Evolutionary conservation across 2,113 vertebrate genomes (phyloP).

Genomic region (Myotis brandtii): DNA sequence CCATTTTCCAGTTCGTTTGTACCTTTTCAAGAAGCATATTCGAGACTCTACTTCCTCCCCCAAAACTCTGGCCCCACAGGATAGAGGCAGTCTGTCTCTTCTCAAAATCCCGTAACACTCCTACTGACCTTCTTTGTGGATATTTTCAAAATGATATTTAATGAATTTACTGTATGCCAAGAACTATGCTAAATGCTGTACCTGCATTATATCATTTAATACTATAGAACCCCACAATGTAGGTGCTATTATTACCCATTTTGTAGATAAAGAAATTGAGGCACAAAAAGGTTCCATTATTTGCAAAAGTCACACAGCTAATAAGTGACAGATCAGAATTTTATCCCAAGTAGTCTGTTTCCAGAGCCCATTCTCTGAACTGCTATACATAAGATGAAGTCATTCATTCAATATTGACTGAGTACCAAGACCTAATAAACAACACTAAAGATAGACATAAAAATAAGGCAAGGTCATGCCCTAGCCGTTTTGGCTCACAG

Average conservation of each 20-base stretch:
- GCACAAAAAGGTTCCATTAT: not conserved
- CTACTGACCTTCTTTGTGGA: not conserved
- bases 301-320: not conserved
- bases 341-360: not conserved
- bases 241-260: not conserved
- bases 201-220: not conserved
- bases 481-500: too few species aligned
- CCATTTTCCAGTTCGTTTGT: not conserved
- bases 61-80: not conserved
- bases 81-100: not conserved
- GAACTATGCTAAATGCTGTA: not conserved
- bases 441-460: not conserved
- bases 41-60: not conserved
- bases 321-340: not conserved
- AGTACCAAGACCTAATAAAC: not conserved
- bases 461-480: not conserved
- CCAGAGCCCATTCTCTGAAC: not conserved
- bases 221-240: not conserved
- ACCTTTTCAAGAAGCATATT: slow-evolving; percentile 23
- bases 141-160: not conserved
- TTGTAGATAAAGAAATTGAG: slow-evolving; percentile 8
- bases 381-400: not conserved
- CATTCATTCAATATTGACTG: not conserved
- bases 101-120: not conserved
- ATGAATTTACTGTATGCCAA: not conserved